Base-by-base conservation (phyloP, 2,113 vertebrate species). In the Apeltes quadracus region DNA sequence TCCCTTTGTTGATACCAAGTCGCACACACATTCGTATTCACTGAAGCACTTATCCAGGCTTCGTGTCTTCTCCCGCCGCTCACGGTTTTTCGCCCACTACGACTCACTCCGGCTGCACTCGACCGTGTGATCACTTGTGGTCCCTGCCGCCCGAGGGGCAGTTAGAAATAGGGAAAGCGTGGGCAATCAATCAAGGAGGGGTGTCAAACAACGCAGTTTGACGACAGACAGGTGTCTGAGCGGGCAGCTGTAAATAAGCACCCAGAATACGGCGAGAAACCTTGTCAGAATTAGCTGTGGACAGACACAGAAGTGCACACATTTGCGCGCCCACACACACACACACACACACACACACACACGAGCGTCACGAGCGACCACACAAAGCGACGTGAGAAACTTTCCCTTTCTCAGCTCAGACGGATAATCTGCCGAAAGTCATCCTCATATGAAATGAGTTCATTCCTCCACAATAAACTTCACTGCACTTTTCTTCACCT, bases 401-500 rank as follows among this genome's bases (percentile, higher is more conserved):
- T 14, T 32, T 32, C 74, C 55, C 9, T 63, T 32, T 27, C 69
- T 57, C 46, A 79, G 46, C 22, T 69, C 51, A 38, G 48, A 7
- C n/a, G n/a, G 34, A 29, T 69, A 62, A 53, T 66, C 76, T 84
- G 58, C 66, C 65, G 53, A 55, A 76, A 78, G 27, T 50, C 25
- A 48, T 48, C 27, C 27, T 48, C 20, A 63, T 48, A 63, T 48
- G n/a, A 43, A 22, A 61, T 2, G 12, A 62, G 41, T 63, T n/a
- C 14, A 32, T 68, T 58, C 51, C 43, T 66, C 59, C 68, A 12
- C 61, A 73, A 76, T 82, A 48, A 83, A 65, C 66, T 69, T 56
- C 15, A 29, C 65, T 29, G 36, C 53, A 56, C 75, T 83, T 75
- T 14, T 55, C 43, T 82, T 63, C 57, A 88, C 88, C 84, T 79